Conservation (phyloP, 2,113 vertebrate genomes). For the Hemichromis elongatus region DNA sequence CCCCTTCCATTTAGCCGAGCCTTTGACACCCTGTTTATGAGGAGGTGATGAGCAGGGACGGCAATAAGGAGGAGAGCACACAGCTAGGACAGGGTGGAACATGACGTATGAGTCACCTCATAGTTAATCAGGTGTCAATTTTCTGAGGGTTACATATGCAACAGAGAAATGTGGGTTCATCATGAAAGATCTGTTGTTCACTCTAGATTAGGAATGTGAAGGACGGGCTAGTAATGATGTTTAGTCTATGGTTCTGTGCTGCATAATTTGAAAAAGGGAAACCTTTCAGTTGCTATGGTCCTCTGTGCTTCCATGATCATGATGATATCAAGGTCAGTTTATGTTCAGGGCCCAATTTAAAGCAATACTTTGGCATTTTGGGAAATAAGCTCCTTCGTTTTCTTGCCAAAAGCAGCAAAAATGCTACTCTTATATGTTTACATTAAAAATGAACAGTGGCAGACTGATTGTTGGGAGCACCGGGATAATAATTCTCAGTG, state of each 20-base stretch:
- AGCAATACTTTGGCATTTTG: background rate
- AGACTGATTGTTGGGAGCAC: background rate
- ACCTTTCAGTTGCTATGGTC: background rate
- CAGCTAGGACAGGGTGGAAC: background rate
- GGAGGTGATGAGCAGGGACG: constrained; percentile 60
- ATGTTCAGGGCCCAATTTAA: background rate
- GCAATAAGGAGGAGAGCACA: background rate
- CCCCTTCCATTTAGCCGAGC: background rate
- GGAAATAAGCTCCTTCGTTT: background rate
- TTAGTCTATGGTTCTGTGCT: background rate
- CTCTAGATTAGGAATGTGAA: background rate
- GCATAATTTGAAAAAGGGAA: background rate
- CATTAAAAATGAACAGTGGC: background rate
- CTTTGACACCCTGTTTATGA: constrained; percentile 52
- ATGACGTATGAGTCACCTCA: background rate
- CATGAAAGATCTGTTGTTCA: background rate
- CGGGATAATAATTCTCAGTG: background rate
- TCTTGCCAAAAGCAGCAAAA: background rate
- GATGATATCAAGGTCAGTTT: background rate
- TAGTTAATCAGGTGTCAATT: background rate
- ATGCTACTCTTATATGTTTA: background rate
- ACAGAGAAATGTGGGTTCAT: background rate
- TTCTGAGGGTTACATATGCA: background rate
- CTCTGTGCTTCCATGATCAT: background rate
- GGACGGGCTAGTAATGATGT: background rate